Conservation (phyloP, 2,113 vertebrate species). For the Crotalus viridis region DNA sequence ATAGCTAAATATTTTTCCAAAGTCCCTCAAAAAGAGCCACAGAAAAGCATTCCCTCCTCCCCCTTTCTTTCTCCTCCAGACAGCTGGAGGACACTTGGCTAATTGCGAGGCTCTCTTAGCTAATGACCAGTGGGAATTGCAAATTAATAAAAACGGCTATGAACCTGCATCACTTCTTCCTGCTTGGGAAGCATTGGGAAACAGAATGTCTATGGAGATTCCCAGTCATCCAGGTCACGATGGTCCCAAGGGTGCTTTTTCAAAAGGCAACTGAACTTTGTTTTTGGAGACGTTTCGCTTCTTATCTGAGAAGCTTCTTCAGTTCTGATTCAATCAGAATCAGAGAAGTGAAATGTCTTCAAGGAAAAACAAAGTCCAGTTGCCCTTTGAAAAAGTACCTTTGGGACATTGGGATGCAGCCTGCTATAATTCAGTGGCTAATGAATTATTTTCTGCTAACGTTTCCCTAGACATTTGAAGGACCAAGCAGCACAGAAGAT, state of each 20-base stretch:
- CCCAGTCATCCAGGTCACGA: too few relatives aligned
- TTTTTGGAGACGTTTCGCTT: too few relatives aligned
- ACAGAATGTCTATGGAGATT: too few relatives aligned
- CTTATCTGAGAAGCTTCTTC: too few relatives aligned
- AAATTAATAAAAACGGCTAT: neutral
- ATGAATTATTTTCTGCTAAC: neutral
- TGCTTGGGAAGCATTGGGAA: neutral
- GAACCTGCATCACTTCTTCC: neutral
- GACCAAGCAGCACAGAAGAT: constrained; percentile 79
- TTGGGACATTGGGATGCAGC: neutral
- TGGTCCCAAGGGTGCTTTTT: too few relatives aligned
- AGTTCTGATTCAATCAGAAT: too few relatives aligned
- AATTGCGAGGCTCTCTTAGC: neutral
- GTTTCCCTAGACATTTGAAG: constrained; percentile 77
- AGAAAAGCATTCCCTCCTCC: neutral
- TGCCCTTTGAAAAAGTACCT: too few relatives aligned
- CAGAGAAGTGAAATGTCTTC: too few relatives aligned
- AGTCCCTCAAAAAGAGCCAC: neutral
- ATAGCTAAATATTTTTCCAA: neutral
- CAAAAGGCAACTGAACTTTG: too few relatives aligned
- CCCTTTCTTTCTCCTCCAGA: neutral
- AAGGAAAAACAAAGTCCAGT: too few relatives aligned
- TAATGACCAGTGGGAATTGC: neutral
- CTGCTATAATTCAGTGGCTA: neutral
- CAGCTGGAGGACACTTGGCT: neutral